phyloP scores from a whole-genome alignment of 2,797 vertebrate species.

The Catostomus latipinnis region DNA sequence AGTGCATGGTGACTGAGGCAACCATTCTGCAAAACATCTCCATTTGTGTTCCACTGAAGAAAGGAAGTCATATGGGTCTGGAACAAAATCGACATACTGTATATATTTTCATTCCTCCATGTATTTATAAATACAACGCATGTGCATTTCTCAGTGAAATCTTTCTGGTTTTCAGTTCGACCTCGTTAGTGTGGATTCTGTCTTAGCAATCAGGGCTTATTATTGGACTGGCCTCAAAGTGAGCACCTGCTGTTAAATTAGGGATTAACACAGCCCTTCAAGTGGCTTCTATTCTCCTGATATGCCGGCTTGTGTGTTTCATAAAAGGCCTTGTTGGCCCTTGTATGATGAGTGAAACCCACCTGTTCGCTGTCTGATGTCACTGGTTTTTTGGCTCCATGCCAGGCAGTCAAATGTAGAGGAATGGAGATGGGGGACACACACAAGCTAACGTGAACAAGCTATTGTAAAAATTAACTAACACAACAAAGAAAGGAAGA shows the following conservation, averaged over 20 bases:
- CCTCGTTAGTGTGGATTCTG: slow-evolving; percentile 49
- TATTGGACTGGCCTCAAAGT: slow-evolving; percentile 73
- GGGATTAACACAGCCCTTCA: slow-evolving; percentile 80
- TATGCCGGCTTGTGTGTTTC: slow-evolving; percentile 48
- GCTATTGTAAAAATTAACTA: too few species aligned
- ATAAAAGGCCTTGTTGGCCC: slow-evolving; percentile 35
- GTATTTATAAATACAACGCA: not conserved
- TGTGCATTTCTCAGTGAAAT: not conserved
- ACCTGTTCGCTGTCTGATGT: slow-evolving; percentile 15
- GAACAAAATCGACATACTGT: too few species aligned
- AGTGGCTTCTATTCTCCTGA: slow-evolving; percentile 76
- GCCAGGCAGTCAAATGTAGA: slow-evolving; percentile 11
- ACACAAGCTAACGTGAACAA: too few species aligned
- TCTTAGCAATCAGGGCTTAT: slow-evolving; percentile 76
- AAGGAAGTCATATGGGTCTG: too few species aligned
- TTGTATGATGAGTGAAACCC: not conserved
- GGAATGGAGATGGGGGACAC: not conserved
- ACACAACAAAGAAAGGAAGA: not conserved
- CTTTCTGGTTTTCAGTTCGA: slow-evolving; percentile 8
- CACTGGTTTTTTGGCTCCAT: not conserved
- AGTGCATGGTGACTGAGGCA: too few species aligned
- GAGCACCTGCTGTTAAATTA: slow-evolving; percentile 76
- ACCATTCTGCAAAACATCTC: too few species aligned
- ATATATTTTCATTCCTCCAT: not conserved
- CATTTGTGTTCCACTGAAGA: too few species aligned